A percentile compares a stretch with the other conserved stretches of the same genome.
phyloP scores from a whole-genome alignment of 2,888 invertebrate genomes.

The Liodrosophila aerea region DNA sequence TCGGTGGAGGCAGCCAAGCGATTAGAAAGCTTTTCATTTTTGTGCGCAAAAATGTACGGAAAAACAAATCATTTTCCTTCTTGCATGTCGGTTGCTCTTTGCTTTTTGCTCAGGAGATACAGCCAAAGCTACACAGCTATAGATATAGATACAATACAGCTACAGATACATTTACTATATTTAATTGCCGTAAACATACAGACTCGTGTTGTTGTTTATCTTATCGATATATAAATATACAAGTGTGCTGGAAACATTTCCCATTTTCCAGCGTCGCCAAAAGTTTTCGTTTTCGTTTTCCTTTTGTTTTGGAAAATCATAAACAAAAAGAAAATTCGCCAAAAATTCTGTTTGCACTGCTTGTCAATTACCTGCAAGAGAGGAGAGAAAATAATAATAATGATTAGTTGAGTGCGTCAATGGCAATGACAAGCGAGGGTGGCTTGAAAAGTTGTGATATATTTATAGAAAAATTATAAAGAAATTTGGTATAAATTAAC shows the following conservation, averaged over 20 bases:
- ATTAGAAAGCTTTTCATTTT: constrained; percentile 73
- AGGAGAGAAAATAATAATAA: constrained; percentile 16
- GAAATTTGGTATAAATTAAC: not conserved
- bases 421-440: constrained; percentile 30
- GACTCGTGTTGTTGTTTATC: constrained; percentile 20
- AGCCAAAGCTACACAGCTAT: constrained; percentile 22
- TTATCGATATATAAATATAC: constrained; percentile 20
- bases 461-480: not conserved
- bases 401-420: constrained; percentile 42
- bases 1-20: constrained; percentile 56
- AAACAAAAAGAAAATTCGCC: not conserved
- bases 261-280: constrained; percentile 9
- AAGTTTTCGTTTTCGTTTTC: constrained; percentile 41
- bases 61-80: constrained; percentile 63
- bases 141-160: constrained; percentile 27
- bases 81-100: constrained; percentile 30
- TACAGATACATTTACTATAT: constrained; percentile 2
- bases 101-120: constrained; percentile 9
- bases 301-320: constrained; percentile 46
- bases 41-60: constrained; percentile 62
- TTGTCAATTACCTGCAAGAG: constrained; percentile 53
- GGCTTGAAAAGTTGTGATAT: not conserved
- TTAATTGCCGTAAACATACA: constrained; percentile 32
- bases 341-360: constrained; percentile 22
- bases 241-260: constrained; percentile 40